Percentiles rank a stretch among this genome's conserved stretches.
These are phyloP conservation scores for Atta cephalotes DNA, from an alignment of 1,140 invertebrate species.

Conservation along the genomic window DNA sequence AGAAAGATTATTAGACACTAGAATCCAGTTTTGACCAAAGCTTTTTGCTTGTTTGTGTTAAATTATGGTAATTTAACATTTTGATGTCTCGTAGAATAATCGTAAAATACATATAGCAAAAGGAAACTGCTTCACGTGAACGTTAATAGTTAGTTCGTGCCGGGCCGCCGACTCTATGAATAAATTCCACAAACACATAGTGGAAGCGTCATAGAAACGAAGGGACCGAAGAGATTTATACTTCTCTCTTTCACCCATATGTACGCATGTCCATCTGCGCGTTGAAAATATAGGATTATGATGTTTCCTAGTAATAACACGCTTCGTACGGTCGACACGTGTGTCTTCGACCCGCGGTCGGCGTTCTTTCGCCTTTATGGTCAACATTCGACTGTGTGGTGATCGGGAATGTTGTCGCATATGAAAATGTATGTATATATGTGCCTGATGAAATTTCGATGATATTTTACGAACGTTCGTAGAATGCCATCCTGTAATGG, in stretches of 20 bases:
- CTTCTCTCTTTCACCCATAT: constrained; percentile 54
- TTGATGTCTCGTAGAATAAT: constrained; percentile 7
- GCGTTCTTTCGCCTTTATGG: constrained; percentile 47
- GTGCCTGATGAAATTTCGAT: constrained; percentile 27
- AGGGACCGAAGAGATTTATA: constrained; percentile 69
- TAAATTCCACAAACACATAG: constrained; percentile 66
- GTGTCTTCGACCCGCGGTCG: constrained; percentile 11
- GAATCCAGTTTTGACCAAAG: no score
- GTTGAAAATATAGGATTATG: constrained; percentile 71
- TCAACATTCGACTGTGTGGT: neutral
- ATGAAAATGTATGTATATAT: neutral
- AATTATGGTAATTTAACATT: constrained; percentile 10
- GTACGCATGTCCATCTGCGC: constrained; percentile 30
- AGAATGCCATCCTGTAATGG: neutral
- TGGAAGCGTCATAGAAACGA: constrained; percentile 62
- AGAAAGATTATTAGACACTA: no score
- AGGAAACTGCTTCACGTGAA: neutral
- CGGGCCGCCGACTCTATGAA: constrained; percentile 58
- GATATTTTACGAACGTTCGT: constrained; percentile 19
- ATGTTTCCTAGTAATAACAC: constrained; percentile 76
- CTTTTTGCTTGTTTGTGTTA: neutral
- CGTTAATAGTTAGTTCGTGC: constrained; percentile 10
- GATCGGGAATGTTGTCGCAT: neutral
- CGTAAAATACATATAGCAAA: constrained; percentile 8
- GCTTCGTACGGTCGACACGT: constrained; percentile 45